phyloP scores from a whole-genome alignment of 2,888 invertebrate genomes.

The Machimus atricapillus region DNA sequence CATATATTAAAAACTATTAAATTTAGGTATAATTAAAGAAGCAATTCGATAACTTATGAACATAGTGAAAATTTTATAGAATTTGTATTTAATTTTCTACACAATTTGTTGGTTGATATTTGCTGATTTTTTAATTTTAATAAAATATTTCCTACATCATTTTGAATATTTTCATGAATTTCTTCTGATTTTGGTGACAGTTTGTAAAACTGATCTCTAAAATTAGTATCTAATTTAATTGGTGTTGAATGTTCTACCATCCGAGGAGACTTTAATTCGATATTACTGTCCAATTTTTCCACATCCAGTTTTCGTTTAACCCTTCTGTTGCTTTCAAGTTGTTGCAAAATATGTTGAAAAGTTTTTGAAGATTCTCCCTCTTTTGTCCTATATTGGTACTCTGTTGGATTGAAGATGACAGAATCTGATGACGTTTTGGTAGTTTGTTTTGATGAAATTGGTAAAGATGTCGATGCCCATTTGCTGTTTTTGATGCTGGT shows the following conservation, averaged over 20 bases:
- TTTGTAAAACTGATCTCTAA: background rate
- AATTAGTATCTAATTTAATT: background rate
- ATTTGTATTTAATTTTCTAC: background rate
- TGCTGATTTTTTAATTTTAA: background rate
- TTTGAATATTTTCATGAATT: background rate
- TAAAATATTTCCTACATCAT: background rate
- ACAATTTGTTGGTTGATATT: background rate
- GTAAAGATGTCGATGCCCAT: background rate
- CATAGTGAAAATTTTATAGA: background rate
- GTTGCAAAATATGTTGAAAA: background rate
- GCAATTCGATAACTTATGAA: background rate
- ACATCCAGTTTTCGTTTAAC: background rate
- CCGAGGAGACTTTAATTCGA: background rate
- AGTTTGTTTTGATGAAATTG: background rate
- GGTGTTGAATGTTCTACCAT: background rate
- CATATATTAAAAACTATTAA: too few relatives aligned
- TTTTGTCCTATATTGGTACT: background rate
- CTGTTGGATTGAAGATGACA: background rate
- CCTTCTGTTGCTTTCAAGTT: background rate
- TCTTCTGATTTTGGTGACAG: background rate
- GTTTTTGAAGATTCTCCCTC: background rate
- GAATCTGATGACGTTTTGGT: background rate
- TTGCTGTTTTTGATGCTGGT: background rate
- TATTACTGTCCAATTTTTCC: background rate
- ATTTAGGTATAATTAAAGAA: too few relatives aligned